A percentile compares a stretch with the other conserved stretches of the same genome.
phyloP scores from a whole-genome alignment of 1,140 invertebrate genomes.

The Stenopsyche tienmushanensis region DNA sequence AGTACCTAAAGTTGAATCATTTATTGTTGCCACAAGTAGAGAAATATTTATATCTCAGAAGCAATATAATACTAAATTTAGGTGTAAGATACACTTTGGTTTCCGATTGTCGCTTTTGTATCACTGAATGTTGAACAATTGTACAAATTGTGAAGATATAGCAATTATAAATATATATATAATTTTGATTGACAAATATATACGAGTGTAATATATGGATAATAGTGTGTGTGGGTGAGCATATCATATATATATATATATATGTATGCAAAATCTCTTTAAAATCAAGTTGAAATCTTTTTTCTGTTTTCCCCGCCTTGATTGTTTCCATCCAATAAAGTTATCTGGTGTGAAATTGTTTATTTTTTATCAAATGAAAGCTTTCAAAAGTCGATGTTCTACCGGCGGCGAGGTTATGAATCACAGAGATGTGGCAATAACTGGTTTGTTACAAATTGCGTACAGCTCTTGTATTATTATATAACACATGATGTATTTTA shows the following conservation, averaged over 20 bases:
- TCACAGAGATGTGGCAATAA: no score
- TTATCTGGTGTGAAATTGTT: no score
- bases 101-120: background rate
- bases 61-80: slow-evolving; percentile 13
- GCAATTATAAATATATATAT: background rate
- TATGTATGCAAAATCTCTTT: no score
- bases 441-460: no score
- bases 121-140: background rate
- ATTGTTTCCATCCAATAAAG: no score
- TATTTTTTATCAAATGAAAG: no score
- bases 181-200: background rate
- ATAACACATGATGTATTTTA: no score
- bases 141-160: slow-evolving; percentile 14
- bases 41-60: slow-evolving; percentile 14
- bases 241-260: background rate
- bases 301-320: no score
- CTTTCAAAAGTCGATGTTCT: no score
- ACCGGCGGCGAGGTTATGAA: no score
- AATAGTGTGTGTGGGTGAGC: background rate
- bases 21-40: slow-evolving; percentile 20
- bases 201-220: background rate
- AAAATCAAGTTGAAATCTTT: no score
- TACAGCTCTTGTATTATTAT: no score
- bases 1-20: slow-evolving; percentile 8
- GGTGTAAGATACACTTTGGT: slow-evolving; percentile 1